Conservation (phyloP, 1,140 invertebrate species). For the Bacillus rossius region DNA sequence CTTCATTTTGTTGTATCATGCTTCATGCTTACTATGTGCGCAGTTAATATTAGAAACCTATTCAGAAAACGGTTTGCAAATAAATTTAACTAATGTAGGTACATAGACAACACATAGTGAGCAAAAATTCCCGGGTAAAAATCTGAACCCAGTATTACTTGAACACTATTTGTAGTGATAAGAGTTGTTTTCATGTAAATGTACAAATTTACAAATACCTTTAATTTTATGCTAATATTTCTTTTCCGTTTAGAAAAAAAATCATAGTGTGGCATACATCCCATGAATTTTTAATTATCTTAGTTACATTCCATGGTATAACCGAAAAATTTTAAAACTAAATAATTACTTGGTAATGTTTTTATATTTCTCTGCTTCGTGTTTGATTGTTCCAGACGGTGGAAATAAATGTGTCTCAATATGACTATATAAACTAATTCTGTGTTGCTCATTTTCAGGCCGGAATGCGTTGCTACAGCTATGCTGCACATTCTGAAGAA, state of each 20-base stretch:
- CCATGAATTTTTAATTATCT: background rate
- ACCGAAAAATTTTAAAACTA: too few relatives aligned
- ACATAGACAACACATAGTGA: background rate
- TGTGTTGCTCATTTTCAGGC: slow-evolving; percentile 31
- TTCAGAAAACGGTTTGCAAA: too few relatives aligned
- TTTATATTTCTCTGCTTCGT: background rate
- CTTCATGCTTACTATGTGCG: too few relatives aligned
- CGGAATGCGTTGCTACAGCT: slow-evolving; percentile 42
- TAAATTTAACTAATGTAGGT: background rate
- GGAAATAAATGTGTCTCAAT: background rate
- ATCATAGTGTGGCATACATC: background rate
- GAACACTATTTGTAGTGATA: too few relatives aligned
- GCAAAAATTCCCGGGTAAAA: background rate
- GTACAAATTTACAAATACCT: too few relatives aligned
- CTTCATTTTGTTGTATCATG: too few relatives aligned
- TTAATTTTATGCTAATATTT: too few relatives aligned
- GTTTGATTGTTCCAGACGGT: background rate
- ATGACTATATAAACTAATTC: background rate
- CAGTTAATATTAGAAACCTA: too few relatives aligned
- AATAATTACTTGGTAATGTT: background rate
- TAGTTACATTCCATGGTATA: background rate
- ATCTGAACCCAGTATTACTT: too few relatives aligned
- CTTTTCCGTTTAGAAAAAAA: background rate
- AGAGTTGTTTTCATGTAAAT: too few relatives aligned
- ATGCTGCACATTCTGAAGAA: slow-evolving; percentile 44